These are phyloP conservation scores for Peromyscus melanophrys DNA, from an alignment of 2,797 vertebrate genomes.

Conservation along the genomic window DNA sequence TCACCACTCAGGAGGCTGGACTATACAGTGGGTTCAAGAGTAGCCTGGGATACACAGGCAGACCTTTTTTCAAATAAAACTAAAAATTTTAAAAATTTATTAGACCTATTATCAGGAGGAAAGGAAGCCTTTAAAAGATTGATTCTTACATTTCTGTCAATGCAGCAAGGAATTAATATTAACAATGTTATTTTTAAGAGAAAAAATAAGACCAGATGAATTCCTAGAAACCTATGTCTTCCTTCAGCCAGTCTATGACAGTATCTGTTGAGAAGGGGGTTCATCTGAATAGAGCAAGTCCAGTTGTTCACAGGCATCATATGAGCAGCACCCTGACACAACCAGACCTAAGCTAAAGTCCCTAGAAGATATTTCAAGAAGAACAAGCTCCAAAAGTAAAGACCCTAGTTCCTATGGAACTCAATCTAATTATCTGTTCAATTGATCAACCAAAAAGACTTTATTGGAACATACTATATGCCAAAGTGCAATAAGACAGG, in stretches of 20 bases:
- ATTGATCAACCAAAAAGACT: background rate
- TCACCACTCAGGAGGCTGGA: background rate
- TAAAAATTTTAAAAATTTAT: background rate
- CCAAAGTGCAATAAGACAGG: background rate
- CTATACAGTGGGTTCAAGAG: background rate
- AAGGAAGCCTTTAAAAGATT: background rate
- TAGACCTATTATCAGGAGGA: background rate
- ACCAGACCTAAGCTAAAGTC: background rate
- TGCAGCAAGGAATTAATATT: background rate
- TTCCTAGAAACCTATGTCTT: background rate
- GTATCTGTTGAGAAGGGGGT: background rate
- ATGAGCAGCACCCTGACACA: background rate
- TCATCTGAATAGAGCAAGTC: background rate
- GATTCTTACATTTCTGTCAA: background rate
- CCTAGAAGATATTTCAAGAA: background rate
- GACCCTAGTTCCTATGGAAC: background rate
- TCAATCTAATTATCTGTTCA: constrained; percentile 3
- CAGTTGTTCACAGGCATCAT: background rate
- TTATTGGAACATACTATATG: background rate
- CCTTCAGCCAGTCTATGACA: background rate
- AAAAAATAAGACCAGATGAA: background rate
- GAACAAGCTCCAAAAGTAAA: background rate
- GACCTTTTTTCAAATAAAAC: background rate
- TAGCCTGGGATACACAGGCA: background rate
- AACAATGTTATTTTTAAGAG: constrained; percentile 4